Conservation (phyloP, 1,140 invertebrate species). For the Megalonaias nervosa region DNA sequence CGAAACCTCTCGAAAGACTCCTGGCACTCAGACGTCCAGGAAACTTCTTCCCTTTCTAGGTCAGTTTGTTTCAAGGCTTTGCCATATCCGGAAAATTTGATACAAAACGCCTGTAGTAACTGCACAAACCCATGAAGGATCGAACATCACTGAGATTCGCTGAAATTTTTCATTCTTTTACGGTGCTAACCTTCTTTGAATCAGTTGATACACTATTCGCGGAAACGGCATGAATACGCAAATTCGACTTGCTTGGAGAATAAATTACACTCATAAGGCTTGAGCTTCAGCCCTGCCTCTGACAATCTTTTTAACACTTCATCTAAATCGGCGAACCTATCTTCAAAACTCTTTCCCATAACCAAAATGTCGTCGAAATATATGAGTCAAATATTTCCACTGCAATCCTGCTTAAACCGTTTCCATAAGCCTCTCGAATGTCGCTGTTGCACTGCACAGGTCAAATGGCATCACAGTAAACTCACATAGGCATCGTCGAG, state of each 20-base stretch:
- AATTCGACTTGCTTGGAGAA: slow-evolving; percentile 43
- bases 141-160: slow-evolving; percentile 40
- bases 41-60: slow-evolving; percentile 10
- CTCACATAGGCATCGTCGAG: slow-evolving; percentile 25
- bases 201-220: slow-evolving; percentile 40
- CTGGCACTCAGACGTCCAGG: slow-evolving; percentile 1
- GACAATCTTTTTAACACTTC: slow-evolving; percentile 10
- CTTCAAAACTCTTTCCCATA: background rate
- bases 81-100: slow-evolving; percentile 3
- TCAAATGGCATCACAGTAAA: slow-evolving; percentile 34
- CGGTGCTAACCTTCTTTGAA: slow-evolving; percentile 45
- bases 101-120: slow-evolving; percentile 18
- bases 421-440: slow-evolving; percentile 25
- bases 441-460: slow-evolving; percentile 12
- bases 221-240: slow-evolving; percentile 39
- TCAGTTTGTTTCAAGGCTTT: slow-evolving; percentile 12
- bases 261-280: slow-evolving; percentile 56
- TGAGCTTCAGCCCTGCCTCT: slow-evolving; percentile 27
- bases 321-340: slow-evolving; percentile 5
- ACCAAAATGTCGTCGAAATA: background rate
- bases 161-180: slow-evolving; percentile 51
- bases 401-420: background rate
- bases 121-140: slow-evolving; percentile 48
- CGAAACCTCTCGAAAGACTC: slow-evolving; percentile 28
- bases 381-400: background rate